Conservation (phyloP, 2,113 vertebrate species). For the Tinamus guttatus region DNA sequence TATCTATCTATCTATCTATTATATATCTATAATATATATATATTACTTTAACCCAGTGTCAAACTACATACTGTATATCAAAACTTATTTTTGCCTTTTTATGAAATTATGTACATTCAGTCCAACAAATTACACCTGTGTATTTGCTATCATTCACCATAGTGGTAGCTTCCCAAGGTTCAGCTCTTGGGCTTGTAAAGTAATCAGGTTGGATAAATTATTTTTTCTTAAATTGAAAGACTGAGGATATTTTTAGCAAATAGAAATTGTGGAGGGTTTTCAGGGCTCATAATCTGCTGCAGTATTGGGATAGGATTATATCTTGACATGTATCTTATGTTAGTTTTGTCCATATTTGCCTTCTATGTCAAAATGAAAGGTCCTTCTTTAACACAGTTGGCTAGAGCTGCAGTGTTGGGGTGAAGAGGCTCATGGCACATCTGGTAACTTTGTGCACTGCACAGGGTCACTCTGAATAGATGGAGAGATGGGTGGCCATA, state of each 20-base stretch:
- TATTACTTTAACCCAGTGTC: neutral
- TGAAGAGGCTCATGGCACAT: fast-evolving
- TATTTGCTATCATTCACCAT: neutral
- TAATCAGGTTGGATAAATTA: neutral
- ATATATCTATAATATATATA: neutral
- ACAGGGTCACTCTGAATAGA: neutral
- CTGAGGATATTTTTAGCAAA: neutral
- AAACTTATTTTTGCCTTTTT: neutral
- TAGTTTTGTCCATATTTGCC: neutral
- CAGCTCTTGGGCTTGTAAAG: neutral
- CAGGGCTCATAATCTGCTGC: neutral
- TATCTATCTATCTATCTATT: too few relatives aligned
- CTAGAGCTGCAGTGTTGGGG: neutral
- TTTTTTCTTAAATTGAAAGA: neutral
- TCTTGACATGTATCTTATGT: neutral
- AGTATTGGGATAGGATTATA: neutral
- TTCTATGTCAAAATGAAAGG: neutral
- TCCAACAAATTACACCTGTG: neutral
- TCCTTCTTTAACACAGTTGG: neutral
- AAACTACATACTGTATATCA: neutral
- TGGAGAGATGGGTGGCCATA: neutral
- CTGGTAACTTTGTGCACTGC: neutral
- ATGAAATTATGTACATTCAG: neutral
- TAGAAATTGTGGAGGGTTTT: neutral
- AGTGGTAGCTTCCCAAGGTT: neutral